Conservation (phyloP, 2,797 vertebrate genomes). For the Myotis myotis region DNA sequence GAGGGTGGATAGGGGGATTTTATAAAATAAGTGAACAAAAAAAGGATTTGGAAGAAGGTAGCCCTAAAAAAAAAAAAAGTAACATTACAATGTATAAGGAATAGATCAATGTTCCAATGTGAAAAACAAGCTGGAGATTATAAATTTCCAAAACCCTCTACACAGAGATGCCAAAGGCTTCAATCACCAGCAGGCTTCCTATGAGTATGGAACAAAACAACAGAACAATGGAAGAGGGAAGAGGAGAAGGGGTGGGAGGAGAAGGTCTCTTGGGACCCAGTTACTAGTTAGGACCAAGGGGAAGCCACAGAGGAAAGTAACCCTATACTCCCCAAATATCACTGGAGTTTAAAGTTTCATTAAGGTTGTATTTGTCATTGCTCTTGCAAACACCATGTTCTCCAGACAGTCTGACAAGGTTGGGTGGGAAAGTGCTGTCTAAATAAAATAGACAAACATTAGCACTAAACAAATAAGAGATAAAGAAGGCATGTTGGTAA, state of each 20-base stretch:
- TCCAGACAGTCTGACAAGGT: constrained; percentile 11
- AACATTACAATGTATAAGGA: background rate
- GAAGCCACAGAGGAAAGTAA: background rate
- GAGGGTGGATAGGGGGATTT: background rate
- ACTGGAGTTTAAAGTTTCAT: background rate
- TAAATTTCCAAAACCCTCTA: constrained; percentile 13
- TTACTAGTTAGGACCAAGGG: background rate
- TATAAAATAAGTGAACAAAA: constrained; percentile 35
- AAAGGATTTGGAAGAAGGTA: background rate
- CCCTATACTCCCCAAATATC: background rate
- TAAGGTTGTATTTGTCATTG: background rate
- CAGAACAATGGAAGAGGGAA: background rate
- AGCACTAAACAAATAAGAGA: constrained; percentile 37
- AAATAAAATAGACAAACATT: constrained; percentile 27
- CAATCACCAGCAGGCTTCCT: background rate
- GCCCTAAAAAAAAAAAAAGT: constrained; percentile 5
- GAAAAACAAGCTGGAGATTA: constrained; percentile 44
- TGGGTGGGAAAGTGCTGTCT: background rate
- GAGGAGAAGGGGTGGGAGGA: background rate
- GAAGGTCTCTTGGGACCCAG: background rate
- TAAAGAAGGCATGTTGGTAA: background rate
- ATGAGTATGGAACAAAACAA: constrained; percentile 24
- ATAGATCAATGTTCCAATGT: constrained; percentile 5
- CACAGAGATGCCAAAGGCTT: background rate
- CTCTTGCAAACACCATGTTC: background rate